These are phyloP conservation scores for Abscondita cerata DNA, from an alignment of 2,888 invertebrate genomes.

Conservation along the genomic window DNA sequence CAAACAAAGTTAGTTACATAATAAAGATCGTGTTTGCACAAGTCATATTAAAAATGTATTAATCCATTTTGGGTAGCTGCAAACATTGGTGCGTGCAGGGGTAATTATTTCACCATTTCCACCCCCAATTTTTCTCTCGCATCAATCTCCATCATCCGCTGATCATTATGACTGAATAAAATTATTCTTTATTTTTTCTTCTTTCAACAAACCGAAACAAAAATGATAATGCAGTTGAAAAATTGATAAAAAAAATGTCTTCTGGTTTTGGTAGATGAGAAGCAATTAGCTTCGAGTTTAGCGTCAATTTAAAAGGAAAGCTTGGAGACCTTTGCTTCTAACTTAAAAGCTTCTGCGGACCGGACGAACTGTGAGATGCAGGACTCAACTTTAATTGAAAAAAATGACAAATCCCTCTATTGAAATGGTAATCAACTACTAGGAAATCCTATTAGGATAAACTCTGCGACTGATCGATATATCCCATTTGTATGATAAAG, in stretches of 20 bases:
- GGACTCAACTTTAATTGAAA: slow-evolving; percentile 63
- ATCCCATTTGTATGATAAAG: slow-evolving; percentile 48
- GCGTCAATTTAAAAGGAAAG: slow-evolving; percentile 27
- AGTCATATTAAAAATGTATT: slow-evolving; percentile 60
- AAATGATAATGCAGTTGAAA: not conserved
- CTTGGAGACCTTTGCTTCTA: slow-evolving; percentile 38
- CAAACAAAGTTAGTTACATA: slow-evolving; percentile 51
- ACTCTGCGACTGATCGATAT: slow-evolving; percentile 59
- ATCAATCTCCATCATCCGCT: slow-evolving; percentile 60
- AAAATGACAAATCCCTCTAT: slow-evolving; percentile 63
- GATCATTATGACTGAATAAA: slow-evolving; percentile 47
- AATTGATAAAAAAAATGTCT: not conserved
- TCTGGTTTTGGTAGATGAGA: slow-evolving; percentile 5
- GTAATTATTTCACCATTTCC: slow-evolving; percentile 60
- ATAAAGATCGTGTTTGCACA: slow-evolving; percentile 57
- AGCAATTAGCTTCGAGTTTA: slow-evolving; percentile 31
- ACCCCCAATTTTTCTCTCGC: slow-evolving; percentile 48
- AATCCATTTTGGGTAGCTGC: slow-evolving; percentile 58
- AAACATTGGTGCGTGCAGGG: slow-evolving; percentile 53
- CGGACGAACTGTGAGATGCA: slow-evolving; percentile 53
- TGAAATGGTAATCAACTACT: slow-evolving; percentile 63
- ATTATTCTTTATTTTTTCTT: slow-evolving; percentile 23
- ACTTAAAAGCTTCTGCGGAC: slow-evolving; percentile 35
- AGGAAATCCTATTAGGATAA: slow-evolving; percentile 63
- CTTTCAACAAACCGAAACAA: not conserved